phyloP scores from a whole-genome alignment of 2,113 vertebrate species.

The Glareola pratincola region DNA sequence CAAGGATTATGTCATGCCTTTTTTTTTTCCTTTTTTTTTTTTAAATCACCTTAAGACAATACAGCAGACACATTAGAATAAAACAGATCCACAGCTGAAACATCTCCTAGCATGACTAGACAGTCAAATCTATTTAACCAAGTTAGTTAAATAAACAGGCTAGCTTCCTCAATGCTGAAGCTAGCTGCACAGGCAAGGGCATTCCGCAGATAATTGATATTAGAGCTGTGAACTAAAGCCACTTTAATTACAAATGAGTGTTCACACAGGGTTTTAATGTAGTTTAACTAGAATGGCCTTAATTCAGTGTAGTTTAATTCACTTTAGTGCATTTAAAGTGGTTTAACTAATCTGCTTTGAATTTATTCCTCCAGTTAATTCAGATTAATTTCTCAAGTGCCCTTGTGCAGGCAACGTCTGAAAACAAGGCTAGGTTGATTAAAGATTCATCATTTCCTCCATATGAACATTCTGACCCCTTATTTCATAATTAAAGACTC shows the following conservation, averaged over 20 bases:
- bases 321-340: conserved; percentile 41
- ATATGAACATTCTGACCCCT: not conserved
- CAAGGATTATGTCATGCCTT: not conserved
- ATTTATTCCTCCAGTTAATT: conserved; percentile 35
- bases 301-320: conserved; percentile 49
- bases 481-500: conserved; percentile 6
- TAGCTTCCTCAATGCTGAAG: not conserved
- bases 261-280: conserved; percentile 41
- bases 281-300: conserved; percentile 29
- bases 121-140: not conserved
- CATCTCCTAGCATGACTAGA: not conserved
- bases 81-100: not conserved
- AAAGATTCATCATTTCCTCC: not conserved
- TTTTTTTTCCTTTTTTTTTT: not conserved
- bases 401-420: not conserved
- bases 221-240: conserved; percentile 33
- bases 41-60: not conserved
- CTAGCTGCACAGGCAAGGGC: not conserved
- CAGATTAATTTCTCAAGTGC: conserved; percentile 51
- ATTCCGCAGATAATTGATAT: not conserved
- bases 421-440: conserved; percentile 1
- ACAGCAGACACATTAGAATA: not conserved
- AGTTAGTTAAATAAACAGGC: not conserved
- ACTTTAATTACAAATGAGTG: conserved; percentile 21
- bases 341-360: conserved; percentile 41